phyloP scores from a whole-genome alignment of 2,888 invertebrate genomes.

The Cephus nigrinus region DNA sequence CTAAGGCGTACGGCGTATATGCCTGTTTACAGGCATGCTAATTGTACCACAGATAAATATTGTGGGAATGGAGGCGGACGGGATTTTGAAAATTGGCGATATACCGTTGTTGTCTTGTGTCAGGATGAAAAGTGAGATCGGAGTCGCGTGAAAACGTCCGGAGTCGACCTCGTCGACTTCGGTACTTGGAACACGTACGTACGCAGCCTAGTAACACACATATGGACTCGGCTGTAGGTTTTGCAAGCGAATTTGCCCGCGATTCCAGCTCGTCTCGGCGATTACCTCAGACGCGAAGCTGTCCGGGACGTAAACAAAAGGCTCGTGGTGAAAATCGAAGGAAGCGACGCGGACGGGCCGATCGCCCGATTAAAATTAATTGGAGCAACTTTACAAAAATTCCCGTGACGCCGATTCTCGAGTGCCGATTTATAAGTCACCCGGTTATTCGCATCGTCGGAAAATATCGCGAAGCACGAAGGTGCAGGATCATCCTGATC shows the following conservation, averaged over 20 bases:
- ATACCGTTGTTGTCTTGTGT: not conserved
- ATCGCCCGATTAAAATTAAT: not conserved
- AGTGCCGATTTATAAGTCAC: too few species aligned
- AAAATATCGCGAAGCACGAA: too few species aligned
- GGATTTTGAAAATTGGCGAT: not conserved
- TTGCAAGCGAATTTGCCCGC: slow-evolving; percentile 10
- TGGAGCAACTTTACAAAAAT: not conserved
- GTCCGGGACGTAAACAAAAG: slow-evolving; percentile 20
- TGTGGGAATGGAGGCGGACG: not conserved
- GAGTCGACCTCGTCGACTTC: not conserved
- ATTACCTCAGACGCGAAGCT: slow-evolving; percentile 6
- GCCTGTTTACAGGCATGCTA: not conserved
- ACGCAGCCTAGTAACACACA: slow-evolving; percentile 26
- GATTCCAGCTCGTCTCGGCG: slow-evolving; percentile 10
- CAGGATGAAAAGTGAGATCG: not conserved
- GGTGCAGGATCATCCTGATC: too few species aligned
- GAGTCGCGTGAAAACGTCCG: not conserved
- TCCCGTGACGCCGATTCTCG: too few species aligned
- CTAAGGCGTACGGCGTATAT: not conserved
- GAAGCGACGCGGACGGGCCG: not conserved
- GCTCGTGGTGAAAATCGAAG: not conserved
- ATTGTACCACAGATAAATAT: not conserved
- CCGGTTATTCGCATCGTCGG: too few species aligned
- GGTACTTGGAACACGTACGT: slow-evolving; percentile 23
- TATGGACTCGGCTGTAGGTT: slow-evolving; percentile 1